Evolutionary conservation across 2,113 vertebrate species (phyloP).

Genomic region (Pycnonotus jocosus): DNA sequence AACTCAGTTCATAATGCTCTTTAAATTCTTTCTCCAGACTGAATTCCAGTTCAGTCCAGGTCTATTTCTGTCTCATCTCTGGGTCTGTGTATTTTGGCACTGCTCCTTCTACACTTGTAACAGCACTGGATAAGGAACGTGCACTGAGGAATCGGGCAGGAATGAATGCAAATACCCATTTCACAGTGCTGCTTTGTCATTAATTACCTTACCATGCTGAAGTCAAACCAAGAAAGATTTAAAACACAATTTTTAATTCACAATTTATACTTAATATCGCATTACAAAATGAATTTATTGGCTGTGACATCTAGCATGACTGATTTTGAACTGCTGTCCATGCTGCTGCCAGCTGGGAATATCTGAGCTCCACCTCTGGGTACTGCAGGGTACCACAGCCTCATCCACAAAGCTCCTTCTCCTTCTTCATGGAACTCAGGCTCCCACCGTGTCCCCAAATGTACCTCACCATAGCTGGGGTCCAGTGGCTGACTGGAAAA

Average conservation of each 20-base stretch:
- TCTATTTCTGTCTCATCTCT: constrained; percentile 43
- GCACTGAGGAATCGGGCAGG: neutral
- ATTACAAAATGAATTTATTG: neutral
- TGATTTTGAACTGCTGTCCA: neutral
- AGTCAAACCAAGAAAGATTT: neutral
- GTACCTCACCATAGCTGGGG: neutral
- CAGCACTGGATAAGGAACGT: neutral
- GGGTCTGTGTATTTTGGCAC: constrained; percentile 19
- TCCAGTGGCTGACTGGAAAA: neutral
- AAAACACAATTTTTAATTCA: neutral
- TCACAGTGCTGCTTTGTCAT: neutral
- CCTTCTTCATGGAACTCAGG: neutral
- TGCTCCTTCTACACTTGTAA: neutral
- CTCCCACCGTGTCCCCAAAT: neutral
- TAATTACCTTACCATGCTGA: neutral
- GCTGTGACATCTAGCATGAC: neutral
- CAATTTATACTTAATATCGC: neutral
- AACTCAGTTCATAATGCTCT: neutral
- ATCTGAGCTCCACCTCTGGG: neutral
- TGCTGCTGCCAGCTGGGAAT: accelerated
- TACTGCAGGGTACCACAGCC: neutral
- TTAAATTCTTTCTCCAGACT: constrained; percentile 29
- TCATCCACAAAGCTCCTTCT: accelerated
- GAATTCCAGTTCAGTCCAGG: constrained; percentile 6
- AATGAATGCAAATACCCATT: neutral